Percentiles rank a stretch among this genome's conserved stretches.
These are phyloP conservation scores for Brachypterus glaber DNA, from an alignment of 2,888 invertebrate species.

Conservation along the genomic window DNA sequence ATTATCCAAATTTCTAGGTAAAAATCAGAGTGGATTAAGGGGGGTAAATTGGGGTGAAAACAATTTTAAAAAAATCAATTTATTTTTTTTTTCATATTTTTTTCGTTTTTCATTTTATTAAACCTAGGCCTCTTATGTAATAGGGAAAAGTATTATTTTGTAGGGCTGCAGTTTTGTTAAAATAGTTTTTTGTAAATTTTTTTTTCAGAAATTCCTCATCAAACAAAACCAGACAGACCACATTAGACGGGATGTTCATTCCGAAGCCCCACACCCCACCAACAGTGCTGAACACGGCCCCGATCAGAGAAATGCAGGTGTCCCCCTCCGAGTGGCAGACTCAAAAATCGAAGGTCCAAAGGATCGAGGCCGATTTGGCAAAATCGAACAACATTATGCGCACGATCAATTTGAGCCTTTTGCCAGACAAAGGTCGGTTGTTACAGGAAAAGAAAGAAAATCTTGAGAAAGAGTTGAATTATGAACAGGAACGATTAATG, in stretches of 20 bases:
- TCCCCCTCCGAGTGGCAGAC: slow-evolving; percentile 40
- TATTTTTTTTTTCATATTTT: too few relatives aligned
- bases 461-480: background rate
- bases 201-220: background rate
- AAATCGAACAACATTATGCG: slow-evolving; percentile 21
- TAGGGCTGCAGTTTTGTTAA: background rate
- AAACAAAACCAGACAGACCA: background rate
- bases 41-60: too few relatives aligned
- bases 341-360: slow-evolving; percentile 11
- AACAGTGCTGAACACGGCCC: slow-evolving; percentile 3
- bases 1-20: too few relatives aligned
- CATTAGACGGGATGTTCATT: background rate
- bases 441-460: slow-evolving; percentile 36
- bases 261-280: background rate
- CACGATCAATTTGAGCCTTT: slow-evolving; percentile 31
- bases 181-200: background rate
- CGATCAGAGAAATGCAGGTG: slow-evolving; percentile 9
- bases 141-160: too few relatives aligned
- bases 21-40: too few relatives aligned
- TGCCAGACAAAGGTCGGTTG: slow-evolving; percentile 58
- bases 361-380: slow-evolving; percentile 17
- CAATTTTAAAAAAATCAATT: too few relatives aligned
- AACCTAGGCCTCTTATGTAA: too few relatives aligned
- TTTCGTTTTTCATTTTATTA: too few relatives aligned
- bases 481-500: slow-evolving; percentile 43